Evolutionary conservation across 2,797 vertebrate genomes (phyloP).

Genomic region (Loriculus beryllinus): DNA sequence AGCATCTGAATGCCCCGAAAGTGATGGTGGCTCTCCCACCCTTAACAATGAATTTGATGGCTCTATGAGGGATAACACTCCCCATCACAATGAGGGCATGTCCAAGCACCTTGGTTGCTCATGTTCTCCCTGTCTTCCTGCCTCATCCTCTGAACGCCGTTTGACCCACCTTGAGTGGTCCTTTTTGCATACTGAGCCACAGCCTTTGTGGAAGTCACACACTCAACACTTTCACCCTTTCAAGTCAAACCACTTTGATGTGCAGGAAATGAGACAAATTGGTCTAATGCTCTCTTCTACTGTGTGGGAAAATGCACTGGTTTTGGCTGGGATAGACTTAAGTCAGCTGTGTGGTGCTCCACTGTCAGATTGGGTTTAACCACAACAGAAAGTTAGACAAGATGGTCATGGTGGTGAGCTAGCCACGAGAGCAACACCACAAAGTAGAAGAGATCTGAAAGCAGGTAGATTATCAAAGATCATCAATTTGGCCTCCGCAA

Average conservation of each 20-base stretch:
- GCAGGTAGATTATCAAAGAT: neutral
- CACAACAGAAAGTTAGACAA: neutral
- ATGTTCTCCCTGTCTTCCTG: neutral
- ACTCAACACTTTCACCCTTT: neutral
- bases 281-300: neutral
- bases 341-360: neutral
- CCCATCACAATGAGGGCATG: rapidly evolving
- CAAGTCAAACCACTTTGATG: no score
- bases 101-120: neutral
- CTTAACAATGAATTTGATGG: neutral
- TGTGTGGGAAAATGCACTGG: neutral
- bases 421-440: neutral
- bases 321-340: neutral
- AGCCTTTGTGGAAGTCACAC: neutral
- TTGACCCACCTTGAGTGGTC: neutral
- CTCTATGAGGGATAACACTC: neutral
- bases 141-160: neutral
- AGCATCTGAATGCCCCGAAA: neutral
- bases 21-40: neutral
- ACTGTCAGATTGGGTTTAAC: neutral
- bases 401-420: neutral
- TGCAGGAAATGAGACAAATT: neutral
- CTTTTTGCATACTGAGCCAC: neutral
- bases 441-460: neutral
- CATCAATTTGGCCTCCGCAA: neutral